Percentiles rank a stretch among this genome's conserved stretches.
Evolutionary conservation across 2,797 vertebrate genomes (phyloP).

Genomic region (Crypturellus tataupa): DNA sequence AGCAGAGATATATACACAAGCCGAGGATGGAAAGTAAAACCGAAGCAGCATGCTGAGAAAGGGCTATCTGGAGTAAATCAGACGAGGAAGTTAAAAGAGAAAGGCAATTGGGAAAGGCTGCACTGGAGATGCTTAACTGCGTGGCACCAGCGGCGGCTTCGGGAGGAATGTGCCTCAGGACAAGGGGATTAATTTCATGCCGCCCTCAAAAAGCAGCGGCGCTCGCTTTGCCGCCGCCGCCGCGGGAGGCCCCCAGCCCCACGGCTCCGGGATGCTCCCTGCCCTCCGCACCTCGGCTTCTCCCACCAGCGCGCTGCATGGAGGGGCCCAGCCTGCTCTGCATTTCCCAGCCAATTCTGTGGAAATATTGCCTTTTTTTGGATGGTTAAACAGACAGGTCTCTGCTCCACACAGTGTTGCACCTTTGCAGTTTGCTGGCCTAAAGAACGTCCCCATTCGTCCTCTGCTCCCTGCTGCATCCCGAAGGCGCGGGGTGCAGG

Average conservation of each 20-base stretch:
- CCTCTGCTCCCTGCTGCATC: not conserved
- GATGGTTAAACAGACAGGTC: rapidly evolving
- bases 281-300: rapidly evolving
- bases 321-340: rapidly evolving
- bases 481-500: not conserved
- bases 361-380: rapidly evolving
- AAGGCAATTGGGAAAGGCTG: not conserved
- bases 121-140: not conserved
- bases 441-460: too few relatives aligned
- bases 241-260: not conserved
- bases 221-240: rapidly evolving
- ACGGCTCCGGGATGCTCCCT: rapidly evolving
- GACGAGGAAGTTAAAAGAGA: not conserved
- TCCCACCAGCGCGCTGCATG: not conserved
- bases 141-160: rapidly evolving
- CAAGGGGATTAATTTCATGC: not conserved
- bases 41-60: not conserved
- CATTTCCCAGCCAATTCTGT: rapidly evolving
- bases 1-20: not conserved
- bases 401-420: too few relatives aligned
- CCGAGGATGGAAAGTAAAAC: not conserved
- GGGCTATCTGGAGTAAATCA: not conserved
- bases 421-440: rapidly evolving
- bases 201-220: not conserved
- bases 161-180: not conserved